Evolutionary conservation across 2,113 vertebrate genomes (phyloP).

Genomic region (Triplophysa siluroides): DNA sequence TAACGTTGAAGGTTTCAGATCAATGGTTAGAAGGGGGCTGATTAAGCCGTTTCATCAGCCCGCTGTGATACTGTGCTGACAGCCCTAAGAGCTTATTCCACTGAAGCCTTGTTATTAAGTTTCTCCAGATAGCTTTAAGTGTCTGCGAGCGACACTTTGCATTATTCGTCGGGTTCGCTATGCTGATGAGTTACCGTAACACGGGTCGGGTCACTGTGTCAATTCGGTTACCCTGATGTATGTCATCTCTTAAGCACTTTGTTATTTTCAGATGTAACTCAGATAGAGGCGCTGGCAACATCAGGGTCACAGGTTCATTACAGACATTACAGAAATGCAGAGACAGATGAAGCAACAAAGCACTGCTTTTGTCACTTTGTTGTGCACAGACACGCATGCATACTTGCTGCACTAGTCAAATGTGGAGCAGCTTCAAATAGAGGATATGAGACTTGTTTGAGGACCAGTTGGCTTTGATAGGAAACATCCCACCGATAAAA

Average conservation of each 20-base stretch:
- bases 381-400: neutral
- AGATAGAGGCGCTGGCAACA: neutral
- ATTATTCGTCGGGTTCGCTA: constrained; percentile 16
- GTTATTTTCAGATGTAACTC: neutral
- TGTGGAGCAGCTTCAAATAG: constrained; percentile 33
- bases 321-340: constrained; percentile 10
- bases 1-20: constrained; percentile 31
- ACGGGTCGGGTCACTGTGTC: constrained; percentile 10
- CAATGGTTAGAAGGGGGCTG: constrained; percentile 34
- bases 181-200: constrained; percentile 2
- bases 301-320: no score
- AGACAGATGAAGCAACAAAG: constrained; percentile 12
- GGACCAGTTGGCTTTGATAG: constrained; percentile 32
- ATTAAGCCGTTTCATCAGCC: constrained; percentile 35
- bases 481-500: constrained; percentile 41
- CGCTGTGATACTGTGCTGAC: constrained; percentile 9
- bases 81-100: constrained; percentile 22
- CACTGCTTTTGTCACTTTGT: neutral
- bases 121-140: constrained; percentile 22
- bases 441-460: constrained; percentile 34
- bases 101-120: constrained; percentile 25
- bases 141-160: constrained; percentile 21
- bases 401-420: neutral
- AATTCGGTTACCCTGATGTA: neutral
- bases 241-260: neutral